phyloP scores from a whole-genome alignment of 2,888 invertebrate species.

The Drosophila ezoana region DNA sequence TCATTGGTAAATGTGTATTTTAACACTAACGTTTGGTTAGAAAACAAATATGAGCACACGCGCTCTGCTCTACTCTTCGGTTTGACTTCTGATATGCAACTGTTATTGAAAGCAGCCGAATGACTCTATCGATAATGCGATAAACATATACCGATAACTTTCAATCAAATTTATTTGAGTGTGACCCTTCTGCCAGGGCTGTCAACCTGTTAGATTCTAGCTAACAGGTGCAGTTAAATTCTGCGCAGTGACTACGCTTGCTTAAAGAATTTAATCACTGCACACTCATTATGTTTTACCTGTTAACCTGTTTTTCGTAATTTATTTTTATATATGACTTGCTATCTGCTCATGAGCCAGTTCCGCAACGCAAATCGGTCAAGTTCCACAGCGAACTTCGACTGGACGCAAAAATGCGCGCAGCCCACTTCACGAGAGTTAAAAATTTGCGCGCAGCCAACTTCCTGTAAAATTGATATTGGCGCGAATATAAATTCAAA shows the following conservation, averaged over 20 bases:
- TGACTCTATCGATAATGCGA: conserved; percentile 13
- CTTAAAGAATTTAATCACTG: not conserved
- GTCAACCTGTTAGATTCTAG: conserved; percentile 3
- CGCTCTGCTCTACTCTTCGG: conserved; percentile 22
- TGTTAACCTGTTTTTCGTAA: not conserved
- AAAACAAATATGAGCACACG: conserved; percentile 19
- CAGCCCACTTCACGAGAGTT: conserved; percentile 18
- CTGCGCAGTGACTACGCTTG: too few relatives aligned
- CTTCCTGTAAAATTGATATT: not conserved
- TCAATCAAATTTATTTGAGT: conserved; percentile 17
- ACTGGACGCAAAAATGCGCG: not conserved
- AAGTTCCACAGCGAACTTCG: conserved; percentile 9
- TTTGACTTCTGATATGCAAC: conserved; percentile 53
- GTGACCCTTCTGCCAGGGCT: conserved; percentile 15
- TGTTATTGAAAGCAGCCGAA: conserved; percentile 32
- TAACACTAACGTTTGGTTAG: conserved; percentile 18
- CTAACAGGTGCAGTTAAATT: too few relatives aligned
- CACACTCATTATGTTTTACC: too few relatives aligned
- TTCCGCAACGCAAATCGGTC: not conserved
- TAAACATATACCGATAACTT: not conserved
- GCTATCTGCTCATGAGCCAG: not conserved
- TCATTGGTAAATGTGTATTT: conserved; percentile 24
- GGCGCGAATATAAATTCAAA: conserved; percentile 15
- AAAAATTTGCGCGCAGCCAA: conserved; percentile 20
- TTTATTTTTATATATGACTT: not conserved